Evolutionary conservation across 2,888 invertebrate genomes (phyloP), one percentile per base, ranked within the genome.

Genomic region (Aporophyla lueneburgensis): DNA sequence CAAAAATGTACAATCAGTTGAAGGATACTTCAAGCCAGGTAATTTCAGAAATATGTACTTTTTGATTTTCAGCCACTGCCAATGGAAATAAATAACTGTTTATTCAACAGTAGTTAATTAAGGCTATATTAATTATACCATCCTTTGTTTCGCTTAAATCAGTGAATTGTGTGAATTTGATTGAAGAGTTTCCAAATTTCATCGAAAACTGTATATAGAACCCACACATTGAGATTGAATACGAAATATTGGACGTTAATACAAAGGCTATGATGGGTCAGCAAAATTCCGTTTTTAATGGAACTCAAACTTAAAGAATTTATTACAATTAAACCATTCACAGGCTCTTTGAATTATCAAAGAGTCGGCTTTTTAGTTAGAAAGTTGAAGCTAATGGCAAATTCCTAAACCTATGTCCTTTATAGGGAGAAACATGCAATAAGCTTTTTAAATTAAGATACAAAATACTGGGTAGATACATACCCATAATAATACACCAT

Each of bases 171-270:
- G 65, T 70, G n/a, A 51, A 82, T 70, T 74, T 73, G 65, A 74
- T 76, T 87, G 74, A 67, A 75, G 49, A 51, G 72, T 43, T 56
- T 73, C 6, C 67, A 76, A 74, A 71, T 74, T 56, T 54, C 56
- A 46, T 61, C 14, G 46, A 53, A 70, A 74, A 61, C 53, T 53
- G 21, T 62, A n/a, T 53, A 66, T 66, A 85, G 65, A 71, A 71
- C 69, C 68, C 51, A 56, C 58, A 56, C 12, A 51, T 43, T 59
- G 58, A 63, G 40, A 87, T 66, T 62, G 40, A 70, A 73, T 61
- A 65, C 19, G 21, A n/a, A 49, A 70, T 71, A 76, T 74, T 67
- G 21, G 10, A 21, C 1, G 43, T 54, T 27, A 19, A 49, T 59
- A 72, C 43, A 70, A 58, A 70, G 16, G 61, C 63, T 7, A 43